Evolutionary conservation across 2,888 invertebrate species (phyloP).

Genomic region (Tachystola acroxantha): DNA sequence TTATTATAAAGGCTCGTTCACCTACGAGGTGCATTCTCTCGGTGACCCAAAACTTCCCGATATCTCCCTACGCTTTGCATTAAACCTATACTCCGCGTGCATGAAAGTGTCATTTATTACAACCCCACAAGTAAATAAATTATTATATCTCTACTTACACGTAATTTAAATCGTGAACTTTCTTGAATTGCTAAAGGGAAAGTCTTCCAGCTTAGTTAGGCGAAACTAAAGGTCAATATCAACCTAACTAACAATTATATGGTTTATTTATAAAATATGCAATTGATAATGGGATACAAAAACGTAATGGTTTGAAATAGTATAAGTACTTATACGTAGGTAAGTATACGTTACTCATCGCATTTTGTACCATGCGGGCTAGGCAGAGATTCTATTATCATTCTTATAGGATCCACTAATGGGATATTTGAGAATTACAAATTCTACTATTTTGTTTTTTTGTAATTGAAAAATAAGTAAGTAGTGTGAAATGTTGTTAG

Average conservation of each 20-base stretch:
- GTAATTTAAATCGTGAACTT: slow-evolving; percentile 19
- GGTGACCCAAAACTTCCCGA: slow-evolving; percentile 31
- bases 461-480: neutral
- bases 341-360: too few species aligned
- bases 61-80: slow-evolving; percentile 27
- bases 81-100: slow-evolving; percentile 21
- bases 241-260: neutral
- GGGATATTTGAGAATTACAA: too few species aligned
- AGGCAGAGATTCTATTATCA: too few species aligned
- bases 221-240: slow-evolving; percentile 8
- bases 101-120: slow-evolving; percentile 20
- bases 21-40: slow-evolving; percentile 30
- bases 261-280: neutral
- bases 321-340: too few species aligned
- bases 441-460: neutral
- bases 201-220: slow-evolving; percentile 9
- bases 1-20: slow-evolving; percentile 20
- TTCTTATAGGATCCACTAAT: too few species aligned
- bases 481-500: neutral
- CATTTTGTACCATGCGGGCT: too few species aligned
- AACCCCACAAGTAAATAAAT: slow-evolving; percentile 23
- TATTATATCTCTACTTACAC: slow-evolving; percentile 14
- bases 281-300: too few species aligned
- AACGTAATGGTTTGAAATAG: too few species aligned
- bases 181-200: slow-evolving; percentile 16